phyloP scores from a whole-genome alignment of 2,888 invertebrate species.

The Cephonodes hylas region DNA sequence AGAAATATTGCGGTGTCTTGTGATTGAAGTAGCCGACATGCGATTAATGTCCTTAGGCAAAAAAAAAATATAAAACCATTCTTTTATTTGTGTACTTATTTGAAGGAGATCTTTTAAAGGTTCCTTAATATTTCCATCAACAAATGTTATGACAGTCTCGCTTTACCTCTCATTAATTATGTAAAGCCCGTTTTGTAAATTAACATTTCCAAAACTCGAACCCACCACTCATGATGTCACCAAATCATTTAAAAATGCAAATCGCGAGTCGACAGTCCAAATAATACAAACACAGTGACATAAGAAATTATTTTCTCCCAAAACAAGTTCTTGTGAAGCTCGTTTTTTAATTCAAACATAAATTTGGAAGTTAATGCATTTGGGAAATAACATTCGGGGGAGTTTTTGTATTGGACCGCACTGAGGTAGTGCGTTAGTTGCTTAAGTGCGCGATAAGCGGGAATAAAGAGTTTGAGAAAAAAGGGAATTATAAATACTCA shows the following conservation, averaged over 20 bases:
- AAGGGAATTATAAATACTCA: too few relatives aligned
- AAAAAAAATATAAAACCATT: too few relatives aligned
- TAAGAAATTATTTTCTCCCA: conserved; percentile 19
- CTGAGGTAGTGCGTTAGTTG: conserved; percentile 10
- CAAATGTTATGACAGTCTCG: too few relatives aligned
- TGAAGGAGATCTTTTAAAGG: too few relatives aligned
- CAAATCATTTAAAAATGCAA: neutral
- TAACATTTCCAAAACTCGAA: conserved; percentile 5
- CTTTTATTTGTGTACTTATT: too few relatives aligned
- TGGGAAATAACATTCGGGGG: conserved; percentile 44
- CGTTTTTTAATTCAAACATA: conserved; percentile 47
- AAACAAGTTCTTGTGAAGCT: conserved; percentile 31
- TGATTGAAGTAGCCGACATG: too few relatives aligned
- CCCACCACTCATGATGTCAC: conserved; percentile 1
- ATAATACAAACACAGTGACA: conserved; percentile 14
- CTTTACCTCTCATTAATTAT: neutral
- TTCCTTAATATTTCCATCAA: too few relatives aligned
- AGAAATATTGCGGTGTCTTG: neutral
- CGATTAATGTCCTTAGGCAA: too few relatives aligned
- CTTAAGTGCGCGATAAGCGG: conserved; percentile 12
- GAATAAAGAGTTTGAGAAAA: too few relatives aligned
- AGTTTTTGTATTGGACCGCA: conserved; percentile 31
- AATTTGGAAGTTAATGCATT: conserved; percentile 53
- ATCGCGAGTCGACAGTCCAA: conserved; percentile 12
- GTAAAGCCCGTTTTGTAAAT: neutral